Evolutionary conservation across 2,113 vertebrate species (phyloP), one percentile per base, ranked within the genome.

Genomic region (Phylloscopus trochiloides): DNA sequence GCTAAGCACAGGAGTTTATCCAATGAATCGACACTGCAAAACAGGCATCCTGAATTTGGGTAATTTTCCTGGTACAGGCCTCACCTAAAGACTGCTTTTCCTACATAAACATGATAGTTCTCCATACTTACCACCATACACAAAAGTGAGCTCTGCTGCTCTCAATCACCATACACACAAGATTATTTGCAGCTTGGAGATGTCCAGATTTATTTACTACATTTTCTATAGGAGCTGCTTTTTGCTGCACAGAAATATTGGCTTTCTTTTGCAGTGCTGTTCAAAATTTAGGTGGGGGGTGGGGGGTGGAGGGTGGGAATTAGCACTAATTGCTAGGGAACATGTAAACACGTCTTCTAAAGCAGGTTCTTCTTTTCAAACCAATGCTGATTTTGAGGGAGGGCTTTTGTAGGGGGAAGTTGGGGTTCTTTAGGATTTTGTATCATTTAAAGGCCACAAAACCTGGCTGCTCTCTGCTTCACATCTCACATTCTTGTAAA

Each of bases 321-420:
- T 17, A 71, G 55, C 55, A 84, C 90, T 86, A 84, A 67, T 63
- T 1, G 0, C 68, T 47, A 86, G 2, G 7, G 58, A 82, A 87
- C 85, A 93, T 3, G 25, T 21, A 83, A 88, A 96, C 63, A 83
- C 10, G 0, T 63, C 80, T 83, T 74, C 92, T 94, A 97, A 95
- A 96, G 94, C 94, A 96, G 90, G 93, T 93, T 97, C 94, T 95
- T 97, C 94, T 96, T 67, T 94, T 88, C 94, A 77, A 59, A 42
- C 29, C 51, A 54, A 14, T 43, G 70, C 32, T 62, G 70, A 55
- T 42, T 34, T 34, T 34, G 34, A 34, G 21, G n/a, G 29, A 13
- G 9, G 7, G 10, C 6, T 31, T n/a, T 55, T 26, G 34, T 10
- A 14, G 43, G 17, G 43, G 4, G 2, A 51, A 32, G 28, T 1